phyloP scores from a whole-genome alignment of 2,888 invertebrate genomes.

The Epinotia brunnichana region DNA sequence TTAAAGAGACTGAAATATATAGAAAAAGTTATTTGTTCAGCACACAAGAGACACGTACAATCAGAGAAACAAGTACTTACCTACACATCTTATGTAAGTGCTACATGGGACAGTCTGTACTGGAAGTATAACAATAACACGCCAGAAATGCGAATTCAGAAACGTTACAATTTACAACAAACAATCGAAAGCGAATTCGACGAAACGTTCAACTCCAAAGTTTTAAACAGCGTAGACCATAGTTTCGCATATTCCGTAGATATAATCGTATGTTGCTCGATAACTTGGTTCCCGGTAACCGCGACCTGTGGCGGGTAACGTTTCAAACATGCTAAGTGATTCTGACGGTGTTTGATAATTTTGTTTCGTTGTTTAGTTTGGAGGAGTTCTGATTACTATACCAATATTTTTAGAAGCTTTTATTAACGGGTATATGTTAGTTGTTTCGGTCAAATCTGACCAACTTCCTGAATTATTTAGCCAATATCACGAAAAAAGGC shows the following conservation, averaged over 20 bases:
- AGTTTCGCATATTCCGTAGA: slow-evolving; percentile 18
- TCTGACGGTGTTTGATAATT: slow-evolving; percentile 25
- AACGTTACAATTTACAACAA: slow-evolving; percentile 2
- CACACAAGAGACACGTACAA: too few species aligned
- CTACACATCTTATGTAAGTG: too few species aligned
- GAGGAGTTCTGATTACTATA: slow-evolving; percentile 3
- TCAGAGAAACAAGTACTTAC: too few species aligned
- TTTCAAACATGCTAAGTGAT: slow-evolving; percentile 31
- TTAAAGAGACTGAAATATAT: neutral
- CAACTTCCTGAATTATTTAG: too few species aligned
- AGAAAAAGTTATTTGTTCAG: too few species aligned
- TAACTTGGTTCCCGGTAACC: slow-evolving; percentile 29
- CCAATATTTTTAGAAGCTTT: neutral
- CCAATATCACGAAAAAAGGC: too few species aligned
- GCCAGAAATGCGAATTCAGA: neutral
- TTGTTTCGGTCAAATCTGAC: too few species aligned
- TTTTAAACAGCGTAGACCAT: slow-evolving; percentile 23
- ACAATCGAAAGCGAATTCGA: slow-evolving; percentile 8
- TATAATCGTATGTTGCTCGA: slow-evolving; percentile 16
- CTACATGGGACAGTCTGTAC: neutral
- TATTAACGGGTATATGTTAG: too few species aligned
- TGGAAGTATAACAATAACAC: neutral
- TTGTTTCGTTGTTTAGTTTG: slow-evolving; percentile 22
- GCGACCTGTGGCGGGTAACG: slow-evolving; percentile 27
- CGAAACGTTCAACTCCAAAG: slow-evolving; percentile 10